Conservation (phyloP, 2,113 vertebrate species). For the Saguinus imperator region DNA sequence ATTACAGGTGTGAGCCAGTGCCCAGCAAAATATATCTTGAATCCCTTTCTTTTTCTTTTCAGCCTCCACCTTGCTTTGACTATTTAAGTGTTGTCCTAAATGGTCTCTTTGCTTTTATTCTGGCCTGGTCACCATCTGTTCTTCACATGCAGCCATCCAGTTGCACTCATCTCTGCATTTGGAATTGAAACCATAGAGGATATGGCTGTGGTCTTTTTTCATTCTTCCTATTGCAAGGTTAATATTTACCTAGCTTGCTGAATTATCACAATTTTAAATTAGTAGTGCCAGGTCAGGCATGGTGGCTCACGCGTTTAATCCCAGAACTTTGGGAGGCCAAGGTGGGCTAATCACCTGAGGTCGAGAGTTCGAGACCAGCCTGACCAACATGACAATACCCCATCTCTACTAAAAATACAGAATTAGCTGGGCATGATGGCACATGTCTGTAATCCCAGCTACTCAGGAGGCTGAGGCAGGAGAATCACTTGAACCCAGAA, state of each 20-base stretch:
- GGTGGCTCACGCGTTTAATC: too few relatives aligned
- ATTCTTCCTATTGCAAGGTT: neutral
- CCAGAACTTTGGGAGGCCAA: too few relatives aligned
- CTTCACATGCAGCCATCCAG: neutral
- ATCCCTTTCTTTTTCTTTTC: neutral
- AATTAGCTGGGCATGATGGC: too few relatives aligned
- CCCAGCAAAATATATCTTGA: neutral
- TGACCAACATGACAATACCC: too few relatives aligned
- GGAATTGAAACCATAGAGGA: constrained; percentile 16
- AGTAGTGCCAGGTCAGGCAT: neutral
- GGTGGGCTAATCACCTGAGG: too few relatives aligned
- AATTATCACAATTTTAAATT: constrained; percentile 40
- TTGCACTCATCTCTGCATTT: neutral
- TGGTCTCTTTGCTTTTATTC: neutral
- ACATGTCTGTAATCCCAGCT: too few relatives aligned
- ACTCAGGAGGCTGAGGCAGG: too few relatives aligned
- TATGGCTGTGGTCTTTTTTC: neutral
- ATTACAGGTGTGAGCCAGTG: too few relatives aligned
- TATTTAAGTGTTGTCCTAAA: neutral
- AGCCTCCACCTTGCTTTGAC: neutral
- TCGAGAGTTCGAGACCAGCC: too few relatives aligned
- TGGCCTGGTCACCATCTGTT: neutral
- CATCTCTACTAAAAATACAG: too few relatives aligned
- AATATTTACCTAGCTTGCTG: constrained; percentile 29
- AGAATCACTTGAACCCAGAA: too few relatives aligned